Base-by-base conservation (phyloP, 2,797 vertebrate genomes). In the Catostomus latipinnis region DNA sequence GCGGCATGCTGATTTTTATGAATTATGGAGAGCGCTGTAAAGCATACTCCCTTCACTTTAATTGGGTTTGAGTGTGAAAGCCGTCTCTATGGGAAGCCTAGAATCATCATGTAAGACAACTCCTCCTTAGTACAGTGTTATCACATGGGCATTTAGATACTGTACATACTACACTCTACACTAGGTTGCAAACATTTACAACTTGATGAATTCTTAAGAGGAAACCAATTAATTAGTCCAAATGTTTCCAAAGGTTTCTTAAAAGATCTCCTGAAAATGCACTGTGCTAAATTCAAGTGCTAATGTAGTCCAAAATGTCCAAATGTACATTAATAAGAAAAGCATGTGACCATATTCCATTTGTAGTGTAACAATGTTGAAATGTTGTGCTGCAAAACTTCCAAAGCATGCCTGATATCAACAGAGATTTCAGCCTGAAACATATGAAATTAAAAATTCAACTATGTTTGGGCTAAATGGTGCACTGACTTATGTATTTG, bases 11-110 rank as follows among this genome's bases (percentile, higher is more conserved):
- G 57, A 61, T 76, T 79, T 79, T 82, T 82, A 87, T 87, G 82
- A 85, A 87, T 87, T 80, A 85, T 87, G 86, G 78, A 87, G 76
- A 71, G 70, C 5, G 71, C 74, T 82, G 80, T 83, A 87, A 84
- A 82, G 78, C 78, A 76, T 66, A 83, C 82, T 74, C 77, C 80
- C 77, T 83, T 83, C 82, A 83, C 82, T 74, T 85, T 87, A 87
- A 87, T 87, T 87, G 85, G 86, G 71, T 85, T 82, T 74, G 71
- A 83, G 76, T 82, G 80, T 74, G 78, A 49, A 71, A 66, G 54
- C 72, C 22, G 81, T 85, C 85, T 83, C 85, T 74, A 86, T 81
- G 81, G 85, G 83, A 81, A 72, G 81, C 74, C 76, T 52, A 74
- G 69, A 71, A 78, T 61, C 78, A 73, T 76, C 74, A 74, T 85